These are phyloP conservation scores for Drosophila kokeensis DNA, from an alignment of 2,888 invertebrate genomes.

Conservation along the genomic window DNA sequence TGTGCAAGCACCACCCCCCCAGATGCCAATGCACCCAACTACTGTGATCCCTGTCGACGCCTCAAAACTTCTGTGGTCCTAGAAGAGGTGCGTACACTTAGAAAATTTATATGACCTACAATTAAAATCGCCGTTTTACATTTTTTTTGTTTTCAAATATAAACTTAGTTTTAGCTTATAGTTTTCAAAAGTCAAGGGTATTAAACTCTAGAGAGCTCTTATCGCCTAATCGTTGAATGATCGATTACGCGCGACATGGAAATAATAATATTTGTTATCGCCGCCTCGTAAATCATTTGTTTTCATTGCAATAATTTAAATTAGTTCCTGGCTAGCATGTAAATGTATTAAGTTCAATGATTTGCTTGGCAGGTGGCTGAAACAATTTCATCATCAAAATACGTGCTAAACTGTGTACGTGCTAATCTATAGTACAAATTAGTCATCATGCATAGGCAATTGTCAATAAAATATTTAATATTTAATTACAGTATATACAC, in stretches of 20 bases:
- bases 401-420: not conserved
- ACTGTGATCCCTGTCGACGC: constrained; percentile 61
- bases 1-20: constrained; percentile 48
- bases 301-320: no score
- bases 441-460: not conserved
- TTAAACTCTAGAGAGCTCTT: not conserved
- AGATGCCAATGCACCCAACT: constrained; percentile 16
- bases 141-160: not conserved
- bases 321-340: not conserved
- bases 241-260: not conserved
- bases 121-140: no score
- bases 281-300: not conserved
- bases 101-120: not conserved
- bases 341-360: not conserved
- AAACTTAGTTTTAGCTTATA: not conserved
- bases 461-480: not conserved
- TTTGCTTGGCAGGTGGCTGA: not conserved
- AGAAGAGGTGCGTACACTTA: constrained; percentile 57
- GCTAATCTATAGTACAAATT: not conserved
- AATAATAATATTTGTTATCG: not conserved
- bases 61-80: constrained; percentile 60
- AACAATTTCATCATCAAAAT: not conserved
- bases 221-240: not conserved
- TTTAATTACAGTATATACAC: not conserved
- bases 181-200: not conserved